Evolutionary conservation across 2,888 invertebrate species (phyloP), one percentile per base, ranked within the genome.

Genomic region (Calameuta pallipes): DNA sequence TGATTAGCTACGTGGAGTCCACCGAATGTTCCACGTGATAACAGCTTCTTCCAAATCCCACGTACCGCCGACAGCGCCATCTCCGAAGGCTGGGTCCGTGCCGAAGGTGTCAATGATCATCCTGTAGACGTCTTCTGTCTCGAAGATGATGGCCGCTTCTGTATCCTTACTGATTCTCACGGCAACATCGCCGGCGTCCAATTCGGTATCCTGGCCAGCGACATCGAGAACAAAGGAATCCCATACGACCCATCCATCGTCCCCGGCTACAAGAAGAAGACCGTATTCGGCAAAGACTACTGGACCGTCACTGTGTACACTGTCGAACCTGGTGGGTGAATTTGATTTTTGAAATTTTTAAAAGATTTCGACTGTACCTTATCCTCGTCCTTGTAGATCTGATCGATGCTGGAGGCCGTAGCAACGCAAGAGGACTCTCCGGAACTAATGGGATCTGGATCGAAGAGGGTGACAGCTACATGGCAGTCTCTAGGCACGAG

Each of bases 381-480:
- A n/a, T 71, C 11, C 41, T 31, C 70, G 36, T 37, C 12, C 36
- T 75, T 15, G 34, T 30, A 77, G 77, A 35, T 1, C 41, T 23
- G 11, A 77, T 77, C 41, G 31, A n/a, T 70, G 35, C 77, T 69
- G 70, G 75, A 36, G 70, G 77, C 15, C 70, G 77, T 37, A 11
- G 1, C 1, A 33, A 77, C 2, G 11, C 3, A 15, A 1, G 11
- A 33, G n/a, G 35, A 15, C 12, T 74, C 33, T 30, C 69, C 34
- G 77, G 77, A 6, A 74, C 74, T 69, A 41, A 36, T 9, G 74
- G 74, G n/a, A n/a, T 77, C 31, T 77, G 77, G 77, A 3, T 77
- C 12, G 74, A 36, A 69, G 41, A 23, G n/a, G 33, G 12, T 11
- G 12, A 69, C 33, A 70, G 77, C 37, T 69, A 75, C 36, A 4